Evolutionary conservation across 2,113 vertebrate species (phyloP), one percentile per base, ranked within the genome.

Genomic region (Grus americana): DNA sequence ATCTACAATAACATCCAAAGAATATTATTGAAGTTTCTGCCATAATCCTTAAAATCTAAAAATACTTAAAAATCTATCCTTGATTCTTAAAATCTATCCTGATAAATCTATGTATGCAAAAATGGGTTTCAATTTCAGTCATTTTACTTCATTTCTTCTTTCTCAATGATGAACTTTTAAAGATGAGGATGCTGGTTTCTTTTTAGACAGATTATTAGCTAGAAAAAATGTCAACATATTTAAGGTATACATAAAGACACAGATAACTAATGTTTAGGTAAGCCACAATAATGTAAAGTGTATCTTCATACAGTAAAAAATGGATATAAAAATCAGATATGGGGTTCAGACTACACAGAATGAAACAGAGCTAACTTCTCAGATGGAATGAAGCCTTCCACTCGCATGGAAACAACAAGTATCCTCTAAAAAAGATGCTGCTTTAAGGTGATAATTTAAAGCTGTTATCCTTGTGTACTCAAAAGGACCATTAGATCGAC

Each of bases 401-500:
- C 29, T 62, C 2, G 1, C 29, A n/a, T 15, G 38, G 23, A 47
- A 75, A 47, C 23, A 66, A 47, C 3, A 57, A 30, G 8, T 55
- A 12, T 49, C 29, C 29, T 40, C 21, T 52, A 54, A 72, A 66
- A 86, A 58, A 32, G 10, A 26, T 74, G 15, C 9, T 67, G 17
- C 14, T 74, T 65, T 74, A 5, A 16, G 6, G 30, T 58, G 26
- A 52, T 50, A 73, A 36, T 57, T 62, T 47, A 62, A 79, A 46
- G 40, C 22, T 1, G 1, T 34, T 55, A 72, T 19, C 40, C 40
- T 63, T 66, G 14, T 1, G 0, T 46, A 38, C 6, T 52, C 13
- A 73, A 66, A 58, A 19, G 27, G 42, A 57, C 20, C 5, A 30
- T 63, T 20, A 47, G 8, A 18, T 26, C 44, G 17, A 11, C 36